Percentiles rank a stretch among this genome's conserved stretches.
Evolutionary conservation across 92 coral and sea anemone species (phyloP).

Genomic region (Parazoanthus darwini): DNA sequence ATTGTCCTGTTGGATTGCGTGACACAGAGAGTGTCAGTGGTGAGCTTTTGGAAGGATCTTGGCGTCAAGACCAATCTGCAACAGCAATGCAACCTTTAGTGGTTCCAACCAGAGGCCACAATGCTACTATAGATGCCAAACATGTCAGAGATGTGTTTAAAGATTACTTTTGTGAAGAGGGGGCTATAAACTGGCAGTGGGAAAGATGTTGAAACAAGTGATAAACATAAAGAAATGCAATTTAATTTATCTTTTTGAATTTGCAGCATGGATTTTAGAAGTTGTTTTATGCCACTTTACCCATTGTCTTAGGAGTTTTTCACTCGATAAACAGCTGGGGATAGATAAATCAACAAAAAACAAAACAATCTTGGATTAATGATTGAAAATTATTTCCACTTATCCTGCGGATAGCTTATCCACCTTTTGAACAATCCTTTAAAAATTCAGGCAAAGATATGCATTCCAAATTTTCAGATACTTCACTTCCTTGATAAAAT

Average conservation of each 20-base stretch:
- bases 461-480: conserved; percentile 4
- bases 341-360: not conserved
- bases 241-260: not conserved
- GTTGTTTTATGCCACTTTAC: not conserved
- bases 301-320: not conserved
- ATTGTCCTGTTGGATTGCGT: conserved; percentile 52
- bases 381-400: not conserved
- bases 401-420: not conserved
- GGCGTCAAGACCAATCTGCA: conserved; percentile 28
- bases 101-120: conserved; percentile 38
- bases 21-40: conserved; percentile 37
- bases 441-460: conserved; percentile 7
- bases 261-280: too few species aligned
- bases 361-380: not conserved
- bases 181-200: conserved; percentile 44
- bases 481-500: not conserved
- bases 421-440: not conserved
- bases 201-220: conserved; percentile 27
- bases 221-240: not conserved
- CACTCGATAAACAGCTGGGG: not conserved
- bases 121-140: conserved; percentile 33
- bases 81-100: not conserved
- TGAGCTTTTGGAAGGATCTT: conserved; percentile 22
- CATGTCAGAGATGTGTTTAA: conserved; percentile 27
- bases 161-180: conserved; percentile 33